Conservation (phyloP, 1,140 invertebrate species). For the Drosophila miranda region DNA sequence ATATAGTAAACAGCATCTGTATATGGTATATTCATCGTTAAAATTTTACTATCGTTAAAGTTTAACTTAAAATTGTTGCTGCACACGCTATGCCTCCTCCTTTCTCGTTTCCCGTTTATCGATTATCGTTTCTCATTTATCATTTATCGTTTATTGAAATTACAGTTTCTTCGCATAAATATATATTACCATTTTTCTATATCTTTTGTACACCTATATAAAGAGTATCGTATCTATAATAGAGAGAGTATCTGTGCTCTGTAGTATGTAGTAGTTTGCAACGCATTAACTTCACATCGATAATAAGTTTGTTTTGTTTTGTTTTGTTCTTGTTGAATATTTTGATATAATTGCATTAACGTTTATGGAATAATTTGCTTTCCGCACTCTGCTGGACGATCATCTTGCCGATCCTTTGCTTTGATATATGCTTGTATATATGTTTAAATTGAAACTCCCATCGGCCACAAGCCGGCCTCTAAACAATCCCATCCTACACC, state of each 20-base stretch:
- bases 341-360: constrained; percentile 59
- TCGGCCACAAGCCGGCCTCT: constrained; percentile 35
- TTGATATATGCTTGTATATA: constrained; percentile 49
- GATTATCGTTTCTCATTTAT: constrained; percentile 2
- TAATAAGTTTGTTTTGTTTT: constrained; percentile 20
- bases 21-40: constrained; percentile 27
- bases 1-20: constrained; percentile 4
- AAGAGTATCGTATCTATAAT: constrained; percentile 53
- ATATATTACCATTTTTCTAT: constrained; percentile 69
- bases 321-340: constrained; percentile 34
- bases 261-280: constrained; percentile 39
- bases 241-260: constrained; percentile 36
- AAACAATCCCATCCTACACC: background rate
- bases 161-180: constrained; percentile 78
- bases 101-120: background rate
- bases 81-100: constrained; percentile 20
- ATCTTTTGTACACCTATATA: constrained; percentile 70
- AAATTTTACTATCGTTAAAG: constrained; percentile 56
- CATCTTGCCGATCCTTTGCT: constrained; percentile 16
- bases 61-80: constrained; percentile 60
- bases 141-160: constrained; percentile 77
- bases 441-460: constrained; percentile 46
- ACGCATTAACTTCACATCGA: constrained; percentile 63
- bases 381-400: background rate
- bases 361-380: background rate